Percentiles rank a stretch among this genome's conserved stretches.
These are phyloP conservation scores for Anoplolepis gracilipes DNA, from an alignment of 1,140 invertebrate species.

Conservation along the genomic window DNA sequence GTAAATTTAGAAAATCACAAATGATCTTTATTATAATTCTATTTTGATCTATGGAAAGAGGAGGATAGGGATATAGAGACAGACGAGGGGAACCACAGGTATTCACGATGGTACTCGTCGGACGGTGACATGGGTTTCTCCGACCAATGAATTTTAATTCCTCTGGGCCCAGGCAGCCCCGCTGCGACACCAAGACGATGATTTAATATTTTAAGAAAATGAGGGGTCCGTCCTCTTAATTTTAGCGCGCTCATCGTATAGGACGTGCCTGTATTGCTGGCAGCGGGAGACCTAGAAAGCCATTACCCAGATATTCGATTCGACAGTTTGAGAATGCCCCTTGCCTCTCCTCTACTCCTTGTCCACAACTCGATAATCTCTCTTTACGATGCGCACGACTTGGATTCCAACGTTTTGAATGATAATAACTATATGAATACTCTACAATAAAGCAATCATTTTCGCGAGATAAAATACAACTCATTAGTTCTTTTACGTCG, in stretches of 20 bases:
- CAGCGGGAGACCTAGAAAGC: slow-evolving; percentile 76
- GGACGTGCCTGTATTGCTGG: slow-evolving; percentile 75
- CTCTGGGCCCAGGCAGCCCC: slow-evolving; percentile 78
- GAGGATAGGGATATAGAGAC: slow-evolving; percentile 58
- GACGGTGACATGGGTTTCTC: slow-evolving; percentile 85
- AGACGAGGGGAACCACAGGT: slow-evolving; percentile 78
- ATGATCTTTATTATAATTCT: slow-evolving; percentile 83
- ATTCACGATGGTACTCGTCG: slow-evolving; percentile 86
- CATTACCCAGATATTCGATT: slow-evolving; percentile 78
- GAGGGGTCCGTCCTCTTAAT: slow-evolving; percentile 83
- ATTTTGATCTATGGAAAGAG: slow-evolving; percentile 48
- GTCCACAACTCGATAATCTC: slow-evolving; percentile 64
- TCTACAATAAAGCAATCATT: slow-evolving; percentile 34
- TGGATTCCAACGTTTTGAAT: slow-evolving; percentile 41
- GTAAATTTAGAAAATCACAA: not conserved
- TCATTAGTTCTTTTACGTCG: not conserved
- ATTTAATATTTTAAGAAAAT: slow-evolving; percentile 86
- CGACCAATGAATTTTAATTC: slow-evolving; percentile 86
- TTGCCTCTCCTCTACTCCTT: not conserved
- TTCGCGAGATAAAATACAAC: not conserved
- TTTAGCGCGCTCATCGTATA: slow-evolving; percentile 75
- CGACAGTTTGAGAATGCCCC: slow-evolving; percentile 71
- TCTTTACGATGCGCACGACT: slow-evolving; percentile 67
- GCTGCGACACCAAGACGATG: slow-evolving; percentile 84
- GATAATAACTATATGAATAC: slow-evolving; percentile 42